A percentile compares a stretch with the other conserved stretches of the same genome.
Evolutionary conservation across 2,113 vertebrate genomes (phyloP).

Genomic region (Myrmecobius fasciatus): DNA sequence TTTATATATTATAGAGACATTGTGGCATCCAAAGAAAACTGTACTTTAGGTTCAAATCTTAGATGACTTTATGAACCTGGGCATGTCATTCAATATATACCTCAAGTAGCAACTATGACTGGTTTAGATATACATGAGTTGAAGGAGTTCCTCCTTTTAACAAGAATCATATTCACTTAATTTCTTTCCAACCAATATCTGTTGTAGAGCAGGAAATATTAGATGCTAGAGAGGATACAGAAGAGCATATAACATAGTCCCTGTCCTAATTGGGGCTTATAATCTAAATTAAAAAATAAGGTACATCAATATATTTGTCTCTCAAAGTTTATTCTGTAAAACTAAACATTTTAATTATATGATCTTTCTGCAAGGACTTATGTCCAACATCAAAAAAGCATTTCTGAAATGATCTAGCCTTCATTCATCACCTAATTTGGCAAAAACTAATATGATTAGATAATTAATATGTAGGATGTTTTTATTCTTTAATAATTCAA

Average conservation of each 20-base stretch:
- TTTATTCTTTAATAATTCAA: not conserved
- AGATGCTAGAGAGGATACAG: not conserved
- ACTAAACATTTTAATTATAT: not conserved
- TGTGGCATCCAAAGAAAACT: not conserved
- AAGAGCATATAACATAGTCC: not conserved
- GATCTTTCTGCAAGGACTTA: not conserved
- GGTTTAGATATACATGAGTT: not conserved
- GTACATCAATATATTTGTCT: not conserved
- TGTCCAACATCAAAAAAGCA: not conserved
- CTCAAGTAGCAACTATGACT: not conserved
- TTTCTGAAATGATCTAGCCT: not conserved
- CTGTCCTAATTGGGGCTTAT: not conserved
- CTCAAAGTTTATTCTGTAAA: not conserved
- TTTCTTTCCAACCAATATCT: too few relatives aligned
- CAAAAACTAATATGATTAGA: not conserved
- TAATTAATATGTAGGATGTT: too few relatives aligned
- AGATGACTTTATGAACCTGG: not conserved
- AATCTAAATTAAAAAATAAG: not conserved
- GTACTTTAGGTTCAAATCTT: not conserved
- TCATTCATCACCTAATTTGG: not conserved
- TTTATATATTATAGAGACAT: not conserved
- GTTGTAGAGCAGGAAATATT: not conserved
- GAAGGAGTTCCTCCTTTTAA: not conserved
- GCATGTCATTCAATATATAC: not conserved
- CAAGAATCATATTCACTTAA: too few relatives aligned